Conservation (phyloP, 2,113 vertebrate species). For the Hemichromis elongatus region DNA sequence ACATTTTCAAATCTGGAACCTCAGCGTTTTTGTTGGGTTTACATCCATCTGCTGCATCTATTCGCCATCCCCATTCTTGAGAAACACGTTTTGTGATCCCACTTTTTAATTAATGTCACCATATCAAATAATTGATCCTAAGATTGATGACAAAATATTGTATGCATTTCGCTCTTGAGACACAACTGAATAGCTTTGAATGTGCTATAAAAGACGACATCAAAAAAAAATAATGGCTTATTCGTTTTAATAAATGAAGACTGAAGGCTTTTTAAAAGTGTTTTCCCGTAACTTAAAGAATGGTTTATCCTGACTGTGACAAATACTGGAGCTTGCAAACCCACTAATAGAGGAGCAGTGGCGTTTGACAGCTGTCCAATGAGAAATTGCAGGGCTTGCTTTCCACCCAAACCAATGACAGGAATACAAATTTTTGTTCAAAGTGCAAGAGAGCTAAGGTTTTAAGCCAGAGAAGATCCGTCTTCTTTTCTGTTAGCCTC, state of each 20-base stretch:
- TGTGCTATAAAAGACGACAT: neutral
- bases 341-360: constrained; percentile 52
- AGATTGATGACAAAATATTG: constrained; percentile 9
- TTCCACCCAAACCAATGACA: constrained; percentile 46
- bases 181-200: neutral
- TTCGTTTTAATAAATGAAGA: constrained; percentile 22
- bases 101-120: constrained; percentile 13
- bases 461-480: constrained; percentile 54
- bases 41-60: constrained; percentile 2
- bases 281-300: constrained; percentile 32
- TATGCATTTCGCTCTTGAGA: neutral
- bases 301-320: constrained; percentile 46
- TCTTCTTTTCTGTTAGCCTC: constrained; percentile 10
- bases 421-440: constrained; percentile 72
- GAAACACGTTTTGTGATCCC: neutral
- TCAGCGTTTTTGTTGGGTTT: neutral
- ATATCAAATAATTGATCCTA: constrained; percentile 27
- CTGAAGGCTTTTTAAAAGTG: constrained; percentile 22
- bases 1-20: constrained; percentile 34
- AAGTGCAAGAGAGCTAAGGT: constrained; percentile 39
- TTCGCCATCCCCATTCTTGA: neutral
- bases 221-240: neutral
- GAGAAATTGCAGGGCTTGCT: constrained; percentile 62
- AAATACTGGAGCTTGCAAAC: constrained; percentile 28
- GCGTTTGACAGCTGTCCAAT: constrained; percentile 62